These are phyloP conservation scores for Chiroxiphia lanceolata DNA, from an alignment of 2,797 vertebrate species.

Conservation along the genomic window DNA sequence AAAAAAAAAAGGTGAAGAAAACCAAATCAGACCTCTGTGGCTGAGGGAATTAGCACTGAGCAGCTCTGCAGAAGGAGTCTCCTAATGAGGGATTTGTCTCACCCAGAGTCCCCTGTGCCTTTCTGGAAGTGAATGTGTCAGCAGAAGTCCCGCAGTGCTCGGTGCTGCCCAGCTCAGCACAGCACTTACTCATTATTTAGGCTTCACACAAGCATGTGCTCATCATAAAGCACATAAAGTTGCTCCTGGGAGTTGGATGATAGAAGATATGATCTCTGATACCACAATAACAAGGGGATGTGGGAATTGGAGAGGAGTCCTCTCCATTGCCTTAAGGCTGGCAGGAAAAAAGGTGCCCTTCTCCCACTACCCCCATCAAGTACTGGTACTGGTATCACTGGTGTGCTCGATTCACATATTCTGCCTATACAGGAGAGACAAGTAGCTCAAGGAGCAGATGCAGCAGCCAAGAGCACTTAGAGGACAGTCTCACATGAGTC, in stretches of 20 bases:
- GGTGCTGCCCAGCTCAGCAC: background rate
- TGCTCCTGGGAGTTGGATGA: background rate
- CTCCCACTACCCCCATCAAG: background rate
- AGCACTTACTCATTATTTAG: background rate
- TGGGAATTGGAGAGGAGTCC: background rate
- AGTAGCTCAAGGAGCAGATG: background rate
- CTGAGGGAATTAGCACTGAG: background rate
- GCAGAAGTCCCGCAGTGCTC: background rate
- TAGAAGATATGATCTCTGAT: background rate
- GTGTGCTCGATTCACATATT: background rate
- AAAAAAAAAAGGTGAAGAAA: background rate
- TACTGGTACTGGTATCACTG: background rate
- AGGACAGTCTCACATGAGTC: background rate
- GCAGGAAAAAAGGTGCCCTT: background rate
- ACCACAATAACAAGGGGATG: background rate
- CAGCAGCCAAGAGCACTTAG: background rate
- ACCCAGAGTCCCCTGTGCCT: background rate
- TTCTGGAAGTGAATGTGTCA: background rate
- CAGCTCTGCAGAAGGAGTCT: background rate
- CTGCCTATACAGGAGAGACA: background rate
- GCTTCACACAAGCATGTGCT: background rate
- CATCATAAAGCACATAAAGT: background rate
- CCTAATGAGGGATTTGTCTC: background rate
- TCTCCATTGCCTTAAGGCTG: background rate
- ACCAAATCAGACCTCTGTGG: background rate